A percentile compares a stretch with the other conserved stretches of the same genome.
Evolutionary conservation across 2,888 invertebrate species (phyloP).

Genomic region (Hydropsyche betteni): DNA sequence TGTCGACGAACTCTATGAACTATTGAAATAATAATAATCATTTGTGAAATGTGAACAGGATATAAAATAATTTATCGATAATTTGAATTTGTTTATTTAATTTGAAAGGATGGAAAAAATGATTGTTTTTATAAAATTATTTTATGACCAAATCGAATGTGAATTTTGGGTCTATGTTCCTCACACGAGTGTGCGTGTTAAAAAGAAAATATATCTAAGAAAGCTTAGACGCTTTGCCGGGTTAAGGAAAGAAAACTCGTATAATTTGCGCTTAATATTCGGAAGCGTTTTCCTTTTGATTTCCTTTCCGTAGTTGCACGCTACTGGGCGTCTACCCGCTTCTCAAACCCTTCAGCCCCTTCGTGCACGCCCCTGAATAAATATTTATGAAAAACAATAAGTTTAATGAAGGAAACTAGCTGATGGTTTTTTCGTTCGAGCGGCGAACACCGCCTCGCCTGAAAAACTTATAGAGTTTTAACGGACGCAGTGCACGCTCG

Average conservation of each 20-base stretch:
- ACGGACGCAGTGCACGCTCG: not conserved
- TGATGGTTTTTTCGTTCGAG: constrained; percentile 36
- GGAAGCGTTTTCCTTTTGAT: constrained; percentile 39
- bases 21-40: too few relatives aligned
- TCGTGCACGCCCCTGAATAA: constrained; percentile 39
- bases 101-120: too few relatives aligned
- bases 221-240: too few relatives aligned
- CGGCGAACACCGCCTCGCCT: constrained; percentile 6
- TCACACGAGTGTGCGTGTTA: not conserved
- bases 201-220: too few relatives aligned
- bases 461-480: constrained; percentile 11
- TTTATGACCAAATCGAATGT: too few relatives aligned
- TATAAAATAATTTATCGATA: too few relatives aligned
- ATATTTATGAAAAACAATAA: constrained; percentile 48
- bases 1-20: too few relatives aligned
- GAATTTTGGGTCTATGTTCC: too few relatives aligned
- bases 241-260: not conserved
- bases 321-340: constrained; percentile 25
- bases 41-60: too few relatives aligned
- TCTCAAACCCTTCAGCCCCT: not conserved
- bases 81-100: too few relatives aligned
- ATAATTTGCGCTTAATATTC: constrained; percentile 18
- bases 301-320: constrained; percentile 6
- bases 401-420: constrained; percentile 41
- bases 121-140: too few relatives aligned